phyloP scores from a whole-genome alignment of 1,140 invertebrate genomes.

The Drosophila pseudoobscura region DNA sequence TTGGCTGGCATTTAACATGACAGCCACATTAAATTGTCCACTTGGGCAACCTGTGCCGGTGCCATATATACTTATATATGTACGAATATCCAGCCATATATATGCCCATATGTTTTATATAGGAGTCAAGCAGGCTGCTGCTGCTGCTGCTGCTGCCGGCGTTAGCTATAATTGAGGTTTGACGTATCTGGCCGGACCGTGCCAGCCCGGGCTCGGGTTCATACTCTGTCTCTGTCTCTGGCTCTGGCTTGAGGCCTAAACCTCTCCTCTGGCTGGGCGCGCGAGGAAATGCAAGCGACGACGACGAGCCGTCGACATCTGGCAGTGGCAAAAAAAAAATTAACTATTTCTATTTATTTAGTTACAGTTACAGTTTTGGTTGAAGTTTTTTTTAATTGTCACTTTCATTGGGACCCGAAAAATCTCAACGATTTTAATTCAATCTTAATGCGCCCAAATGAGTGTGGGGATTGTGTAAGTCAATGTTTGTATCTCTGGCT shows the following conservation, averaged over 20 bases:
- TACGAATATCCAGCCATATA: slow-evolving; percentile 8
- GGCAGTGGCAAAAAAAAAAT: slow-evolving; percentile 13
- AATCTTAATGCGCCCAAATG: slow-evolving; percentile 76
- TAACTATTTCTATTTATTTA: slow-evolving; percentile 9
- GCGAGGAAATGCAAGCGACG: slow-evolving; percentile 62
- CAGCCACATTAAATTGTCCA: slow-evolving; percentile 81
- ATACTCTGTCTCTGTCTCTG: slow-evolving; percentile 18
- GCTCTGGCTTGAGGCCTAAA: slow-evolving; percentile 37
- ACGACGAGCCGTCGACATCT: slow-evolving; percentile 32
- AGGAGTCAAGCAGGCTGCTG: slow-evolving; percentile 39
- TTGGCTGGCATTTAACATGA: slow-evolving; percentile 80
- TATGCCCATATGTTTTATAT: slow-evolving; percentile 44
- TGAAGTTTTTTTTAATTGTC: slow-evolving; percentile 63
- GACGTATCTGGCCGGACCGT: slow-evolving; percentile 36
- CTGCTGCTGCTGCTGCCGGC: slow-evolving; percentile 52
- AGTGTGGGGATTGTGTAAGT: slow-evolving; percentile 62
- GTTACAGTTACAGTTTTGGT: slow-evolving; percentile 35
- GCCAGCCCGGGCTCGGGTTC: slow-evolving; percentile 23
- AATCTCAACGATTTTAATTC: slow-evolving; percentile 79
- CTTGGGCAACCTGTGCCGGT: slow-evolving; percentile 73
- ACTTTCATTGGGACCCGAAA: slow-evolving; percentile 69
- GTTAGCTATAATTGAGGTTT: slow-evolving; percentile 67
- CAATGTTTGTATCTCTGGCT: background rate
- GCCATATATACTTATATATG: slow-evolving; percentile 38
- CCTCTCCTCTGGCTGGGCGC: slow-evolving; percentile 37